Conservation (phyloP, 2,113 vertebrate genomes). For the Brachirus orientalis region DNA sequence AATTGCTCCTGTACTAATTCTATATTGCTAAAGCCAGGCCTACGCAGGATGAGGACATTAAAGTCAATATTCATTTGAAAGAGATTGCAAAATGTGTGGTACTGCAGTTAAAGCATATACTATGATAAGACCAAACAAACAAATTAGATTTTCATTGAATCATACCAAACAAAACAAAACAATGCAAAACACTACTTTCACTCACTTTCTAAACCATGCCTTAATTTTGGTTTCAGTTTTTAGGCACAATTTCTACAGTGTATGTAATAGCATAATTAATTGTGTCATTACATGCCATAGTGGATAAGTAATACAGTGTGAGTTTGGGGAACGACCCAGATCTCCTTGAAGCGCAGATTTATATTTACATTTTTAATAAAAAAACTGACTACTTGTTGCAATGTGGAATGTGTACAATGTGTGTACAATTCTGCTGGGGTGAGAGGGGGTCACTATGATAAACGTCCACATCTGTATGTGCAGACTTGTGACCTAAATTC, state of each 20-base stretch:
- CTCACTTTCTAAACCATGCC: neutral
- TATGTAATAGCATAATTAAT: neutral
- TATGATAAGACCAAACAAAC: neutral
- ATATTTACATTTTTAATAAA: too few species aligned
- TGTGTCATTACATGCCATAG: conserved; percentile 1
- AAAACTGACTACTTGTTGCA: conserved; percentile 2
- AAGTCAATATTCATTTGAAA: conserved; percentile 61
- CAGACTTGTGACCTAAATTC: neutral
- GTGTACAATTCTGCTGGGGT: neutral
- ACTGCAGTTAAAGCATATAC: conserved; percentile 23
- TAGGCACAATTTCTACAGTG: neutral
- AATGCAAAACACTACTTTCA: conserved; percentile 8
- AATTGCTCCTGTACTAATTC: conserved; percentile 58
- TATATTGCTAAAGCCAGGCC: conserved; percentile 48
- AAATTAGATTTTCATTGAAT: too few species aligned
- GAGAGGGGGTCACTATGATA: neutral
- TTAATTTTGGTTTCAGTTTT: neutral
- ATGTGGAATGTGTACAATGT: neutral
- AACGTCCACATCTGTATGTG: conserved; percentile 1
- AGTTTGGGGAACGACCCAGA: neutral
- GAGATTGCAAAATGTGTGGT: conserved; percentile 36
- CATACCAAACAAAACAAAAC: too few species aligned
- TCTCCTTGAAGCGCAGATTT: neutral
- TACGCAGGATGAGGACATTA: conserved; percentile 52
- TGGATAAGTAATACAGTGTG: too few species aligned